Evolutionary conservation across 2,888 invertebrate species (phyloP).

Genomic region (Cryptus viduatorius): DNA sequence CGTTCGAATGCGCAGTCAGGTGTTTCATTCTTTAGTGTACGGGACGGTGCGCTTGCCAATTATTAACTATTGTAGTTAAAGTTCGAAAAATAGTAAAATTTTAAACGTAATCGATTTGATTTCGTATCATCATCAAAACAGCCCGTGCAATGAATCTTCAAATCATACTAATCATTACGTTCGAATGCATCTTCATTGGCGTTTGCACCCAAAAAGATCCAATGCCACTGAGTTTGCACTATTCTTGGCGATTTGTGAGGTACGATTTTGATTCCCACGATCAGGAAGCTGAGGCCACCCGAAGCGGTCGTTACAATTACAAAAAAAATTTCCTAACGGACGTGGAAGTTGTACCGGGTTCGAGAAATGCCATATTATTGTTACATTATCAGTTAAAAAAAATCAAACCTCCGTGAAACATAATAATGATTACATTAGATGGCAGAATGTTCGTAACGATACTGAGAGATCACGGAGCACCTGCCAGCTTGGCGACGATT

Average conservation of each 20-base stretch:
- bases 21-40: background rate
- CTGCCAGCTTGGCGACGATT: constrained; percentile 89
- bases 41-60: background rate
- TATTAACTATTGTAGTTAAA: background rate
- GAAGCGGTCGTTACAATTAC: constrained; percentile 28
- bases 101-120: background rate
- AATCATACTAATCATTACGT: background rate
- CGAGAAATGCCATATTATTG: background rate
- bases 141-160: background rate
- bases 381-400: too few relatives aligned
- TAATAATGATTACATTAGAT: constrained; percentile 52
- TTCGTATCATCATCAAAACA: background rate
- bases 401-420: background rate
- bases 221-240: background rate
- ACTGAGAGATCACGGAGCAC: constrained; percentile 88
- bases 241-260: constrained; percentile 32
- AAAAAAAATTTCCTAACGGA: constrained; percentile 23
- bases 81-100: too few relatives aligned
- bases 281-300: constrained; percentile 15
- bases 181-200: background rate
- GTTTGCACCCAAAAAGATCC: background rate
- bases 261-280: background rate
- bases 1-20: background rate
- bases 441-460: constrained; percentile 88
- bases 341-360: constrained; percentile 34